Base-by-base conservation (phyloP, 2,113 vertebrate species). In the Zosterops lateralis region DNA sequence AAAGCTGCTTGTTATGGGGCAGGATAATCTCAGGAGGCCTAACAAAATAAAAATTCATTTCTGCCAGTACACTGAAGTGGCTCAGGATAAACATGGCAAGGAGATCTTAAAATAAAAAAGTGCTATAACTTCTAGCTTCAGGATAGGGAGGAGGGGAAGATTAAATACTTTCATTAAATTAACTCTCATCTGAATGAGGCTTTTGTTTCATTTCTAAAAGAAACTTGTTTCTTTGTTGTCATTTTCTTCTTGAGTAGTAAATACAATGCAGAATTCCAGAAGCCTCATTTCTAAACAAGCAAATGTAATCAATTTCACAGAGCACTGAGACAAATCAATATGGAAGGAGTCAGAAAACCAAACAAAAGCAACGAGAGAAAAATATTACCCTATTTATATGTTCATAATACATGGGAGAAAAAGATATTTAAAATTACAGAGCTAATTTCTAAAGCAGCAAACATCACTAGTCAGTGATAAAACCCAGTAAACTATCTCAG, bases 131-230 rank as follows among this genome's bases (percentile, higher is more conserved):
- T 83, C 78, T 87, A 88, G 45, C 79, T 93, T 88, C 51, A 72
- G 92, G 79, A 80, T 64, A 84, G 54, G 83, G 76, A 93, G 75
- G 53, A 94, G 60, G 57, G 82, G 57, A 95, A 95, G 91, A 93
- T 97, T 80, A 95, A 95, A 95, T 94, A 87, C 78, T 94, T 91
- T 86, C 84, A 95, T 96, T 96, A 95, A 84, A 95, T 97, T 96
- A 94, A 94, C 56, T 83, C 87, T 92, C 89, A 81, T 88, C 48
- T 3, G 10, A 95, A 93, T 84, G 32, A 90, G 48, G 25, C 48
- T 91, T 95, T 73, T 95, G 89, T 92, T 96, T 91, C 28, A 68
- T 87, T 97, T 90, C 84, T 86, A 56, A 77, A 85, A 93, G 40
- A 91, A 95, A 72, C 20, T 72, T 1, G 2, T 83, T 88, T 86